Evolutionary conservation across 2,113 vertebrate genomes (phyloP), one percentile per base, ranked within the genome.

Genomic region (Eonycteris spelaea): DNA sequence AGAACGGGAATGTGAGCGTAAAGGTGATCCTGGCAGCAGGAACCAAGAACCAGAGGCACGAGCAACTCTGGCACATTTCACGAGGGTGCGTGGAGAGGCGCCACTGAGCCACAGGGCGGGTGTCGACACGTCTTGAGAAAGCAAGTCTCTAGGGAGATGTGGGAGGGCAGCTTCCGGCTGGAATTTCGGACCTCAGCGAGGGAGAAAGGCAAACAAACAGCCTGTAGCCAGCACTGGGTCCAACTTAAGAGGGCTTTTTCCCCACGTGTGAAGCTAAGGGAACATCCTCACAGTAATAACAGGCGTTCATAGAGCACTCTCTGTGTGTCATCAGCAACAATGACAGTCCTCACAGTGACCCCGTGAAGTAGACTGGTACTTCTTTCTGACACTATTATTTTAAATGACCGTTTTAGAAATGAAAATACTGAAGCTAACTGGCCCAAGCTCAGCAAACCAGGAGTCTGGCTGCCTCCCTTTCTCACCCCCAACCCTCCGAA

Each of bases 121-220:
- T 48, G 78, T 43, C 21, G 1, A 6, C 48, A 4, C 5, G 28
- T 57, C 33, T 65, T 22, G 87, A 94, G 90, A 75, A 40, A 48
- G 48, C 13, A 16, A 51, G 24, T 38, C 83, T 70, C 84, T 63
- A 7, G 53, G 18, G 59, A 53, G 90, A 19, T 2, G 74, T 73
- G 65, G 75, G 94, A 79, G 88, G 91, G 84, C 91, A 79, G 88
- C 87, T 89, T 38, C 40, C 48, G 51, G 90, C 55, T 10, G 91
- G 38, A 74, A 19, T 0, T 22, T n/a, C 30, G 59, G 92, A 33
- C 93, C 35, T 57, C 0, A 0, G 63, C 26, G 79, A 91, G 51
- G 35, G 45, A 59, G 48, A 24, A 4, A 11, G 7, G 70, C 6
- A n/a, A 75, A 13, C 51, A 91, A 16, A 30, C 74, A 22, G 94